phyloP scores from a whole-genome alignment of 1,140 invertebrate genomes.

The Limonius californicus region DNA sequence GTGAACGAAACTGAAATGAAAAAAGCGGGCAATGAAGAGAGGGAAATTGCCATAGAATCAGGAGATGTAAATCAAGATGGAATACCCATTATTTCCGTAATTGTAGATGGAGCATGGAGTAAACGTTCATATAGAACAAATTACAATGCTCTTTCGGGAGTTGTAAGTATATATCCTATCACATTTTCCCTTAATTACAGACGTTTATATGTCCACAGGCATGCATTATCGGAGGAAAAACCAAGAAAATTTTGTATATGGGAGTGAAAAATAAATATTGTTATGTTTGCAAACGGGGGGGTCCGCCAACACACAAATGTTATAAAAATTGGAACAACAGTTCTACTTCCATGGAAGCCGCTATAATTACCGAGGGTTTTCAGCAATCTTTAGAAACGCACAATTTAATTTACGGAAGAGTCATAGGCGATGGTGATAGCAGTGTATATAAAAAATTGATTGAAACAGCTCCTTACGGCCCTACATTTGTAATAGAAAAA shows the following conservation, averaged over 20 bases:
- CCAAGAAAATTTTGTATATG: background rate
- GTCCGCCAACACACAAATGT: constrained; percentile 16
- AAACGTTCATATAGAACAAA: constrained; percentile 40
- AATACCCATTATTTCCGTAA: constrained; percentile 39
- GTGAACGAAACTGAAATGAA: background rate
- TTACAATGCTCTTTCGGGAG: constrained; percentile 39
- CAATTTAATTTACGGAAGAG: constrained; percentile 37
- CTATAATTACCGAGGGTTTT: constrained; percentile 43
- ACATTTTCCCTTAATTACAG: too few species aligned
- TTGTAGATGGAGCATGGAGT: constrained; percentile 39
- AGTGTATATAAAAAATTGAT: constrained; percentile 35
- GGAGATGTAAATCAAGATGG: constrained; percentile 38
- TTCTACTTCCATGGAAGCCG: constrained; percentile 42
- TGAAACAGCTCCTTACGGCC: constrained; percentile 23
- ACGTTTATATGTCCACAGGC: background rate
- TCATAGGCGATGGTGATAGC: constrained; percentile 46
- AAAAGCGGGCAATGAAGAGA: background rate
- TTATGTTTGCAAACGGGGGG: background rate
- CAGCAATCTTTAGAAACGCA: constrained; percentile 33
- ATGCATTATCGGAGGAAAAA: background rate
- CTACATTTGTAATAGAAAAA: constrained; percentile 36
- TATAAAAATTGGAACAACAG: constrained; percentile 28
- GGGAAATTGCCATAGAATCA: background rate
- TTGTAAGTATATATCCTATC: constrained; percentile 22
- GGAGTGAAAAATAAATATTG: constrained; percentile 11